Base-by-base conservation (phyloP, 1,140 invertebrate species). In the Drosophila ogumai region DNA sequence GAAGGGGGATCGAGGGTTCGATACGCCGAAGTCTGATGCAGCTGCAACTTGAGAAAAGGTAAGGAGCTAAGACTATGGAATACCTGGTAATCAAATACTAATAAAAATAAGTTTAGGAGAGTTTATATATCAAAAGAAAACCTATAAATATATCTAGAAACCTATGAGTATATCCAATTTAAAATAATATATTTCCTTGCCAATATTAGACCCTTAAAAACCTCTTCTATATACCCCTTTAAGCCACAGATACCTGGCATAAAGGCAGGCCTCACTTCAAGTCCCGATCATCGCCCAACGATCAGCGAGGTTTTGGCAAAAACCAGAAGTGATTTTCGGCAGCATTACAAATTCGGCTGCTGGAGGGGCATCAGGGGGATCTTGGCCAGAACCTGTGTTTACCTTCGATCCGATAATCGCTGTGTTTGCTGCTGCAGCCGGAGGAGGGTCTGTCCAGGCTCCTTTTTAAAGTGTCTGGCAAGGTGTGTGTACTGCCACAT, bases 281-380 rank as follows among this genome's bases (percentile, higher is more conserved):
- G 25, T 17, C 25, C 19, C 32, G 67, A 41, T 75, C 49, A 64
- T 46, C 40, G 57, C 58, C n/a, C 50, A 32, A 32, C 68, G 68
- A 69, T 71, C 68, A 64, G 57, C 22, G 32, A 77, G 36, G 56
- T 31, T 50, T 25, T 54, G 31, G 71, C 71, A 82, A 87, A 87
- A 87, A 87, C 31, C 79, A 87, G 82, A 88, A 86, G 82, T 87
- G 82, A 86, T 86, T 86, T 86, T 79, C 38, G 50, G 75, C 41
- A 49, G 55, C 63, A 75, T 64, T 75, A 63, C 59, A 76, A 68
- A 65, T 86, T 64, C 47, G 59, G 25, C 50, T 38, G 28, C 17
- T 28, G 31, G 25, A 32, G 28, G 58, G 64, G 12, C 17, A 4
- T 4, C 12, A 12, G 17, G 7, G 12, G 61, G 19, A 22, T 36